These are phyloP conservation scores for Saturnia pavonia DNA, from an alignment of 2,888 invertebrate genomes.

Conservation along the genomic window DNA sequence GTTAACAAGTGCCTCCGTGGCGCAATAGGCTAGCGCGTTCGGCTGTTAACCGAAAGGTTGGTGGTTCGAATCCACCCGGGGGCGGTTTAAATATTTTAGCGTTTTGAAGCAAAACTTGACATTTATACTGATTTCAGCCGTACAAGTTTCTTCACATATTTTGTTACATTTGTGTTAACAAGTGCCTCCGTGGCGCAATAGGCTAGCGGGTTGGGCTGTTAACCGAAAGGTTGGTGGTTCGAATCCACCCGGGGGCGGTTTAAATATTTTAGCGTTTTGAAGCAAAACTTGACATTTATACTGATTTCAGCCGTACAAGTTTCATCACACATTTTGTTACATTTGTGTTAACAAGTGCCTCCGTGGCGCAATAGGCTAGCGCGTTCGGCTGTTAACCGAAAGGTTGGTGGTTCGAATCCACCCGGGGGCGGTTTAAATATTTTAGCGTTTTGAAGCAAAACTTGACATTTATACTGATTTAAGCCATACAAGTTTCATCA, in stretches of 20 bases:
- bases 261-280: too few species aligned
- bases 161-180: too few species aligned
- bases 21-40: constrained; percentile 98
- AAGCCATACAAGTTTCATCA: too few species aligned
- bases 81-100: constrained; percentile 66
- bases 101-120: too few species aligned
- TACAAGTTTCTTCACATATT: too few species aligned
- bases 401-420: constrained; percentile 99
- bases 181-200: constrained; percentile 94
- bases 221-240: constrained; percentile 99
- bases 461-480: too few species aligned
- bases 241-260: constrained; percentile 96
- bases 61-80: constrained; percentile 99
- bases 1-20: constrained; percentile 85
- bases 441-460: too few species aligned
- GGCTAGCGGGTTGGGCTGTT: constrained; percentile 99
- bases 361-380: constrained; percentile 98
- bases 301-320: too few species aligned
- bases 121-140: too few species aligned
- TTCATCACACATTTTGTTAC: too few species aligned
- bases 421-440: constrained; percentile 88
- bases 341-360: constrained; percentile 60
- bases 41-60: constrained; percentile 99
- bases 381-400: constrained; percentile 99
- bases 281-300: too few species aligned